phyloP scores from a whole-genome alignment of 2,113 vertebrate species.

The Lepidothrix coronata region DNA sequence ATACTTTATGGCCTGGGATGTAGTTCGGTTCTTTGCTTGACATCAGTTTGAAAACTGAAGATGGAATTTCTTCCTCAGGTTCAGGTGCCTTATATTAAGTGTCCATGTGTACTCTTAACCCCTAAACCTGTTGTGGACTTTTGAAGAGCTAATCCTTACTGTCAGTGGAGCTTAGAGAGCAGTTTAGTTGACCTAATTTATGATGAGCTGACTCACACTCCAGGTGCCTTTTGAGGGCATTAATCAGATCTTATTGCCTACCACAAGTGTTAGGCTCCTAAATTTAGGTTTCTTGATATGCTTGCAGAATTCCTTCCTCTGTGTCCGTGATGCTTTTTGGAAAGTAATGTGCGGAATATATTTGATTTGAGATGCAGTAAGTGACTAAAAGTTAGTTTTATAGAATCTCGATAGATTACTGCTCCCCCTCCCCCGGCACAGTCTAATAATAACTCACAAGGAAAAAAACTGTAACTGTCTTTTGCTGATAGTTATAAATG shows the following conservation, averaged over 20 bases:
- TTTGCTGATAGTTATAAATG: background rate
- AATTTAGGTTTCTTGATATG: background rate
- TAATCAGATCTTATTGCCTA: background rate
- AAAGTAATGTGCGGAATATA: background rate
- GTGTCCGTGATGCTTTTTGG: background rate
- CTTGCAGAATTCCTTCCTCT: background rate
- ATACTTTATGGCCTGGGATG: background rate
- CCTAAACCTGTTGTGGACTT: background rate
- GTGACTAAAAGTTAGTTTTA: background rate
- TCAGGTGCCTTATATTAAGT: background rate
- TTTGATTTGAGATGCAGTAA: background rate
- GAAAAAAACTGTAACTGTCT: background rate
- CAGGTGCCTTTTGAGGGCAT: background rate
- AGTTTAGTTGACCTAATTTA: background rate
- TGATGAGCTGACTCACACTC: background rate
- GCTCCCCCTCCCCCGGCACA: rapidly evolving
- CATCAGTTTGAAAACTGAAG: background rate
- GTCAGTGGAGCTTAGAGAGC: background rate
- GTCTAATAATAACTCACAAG: background rate
- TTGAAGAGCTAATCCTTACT: background rate
- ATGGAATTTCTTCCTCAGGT: background rate
- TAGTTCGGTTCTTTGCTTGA: background rate
- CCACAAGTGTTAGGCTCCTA: background rate
- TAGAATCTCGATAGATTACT: background rate
- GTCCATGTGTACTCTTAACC: background rate